Conservation (phyloP, 2,113 vertebrate species). For the Micronycteris hirsuta region DNA sequence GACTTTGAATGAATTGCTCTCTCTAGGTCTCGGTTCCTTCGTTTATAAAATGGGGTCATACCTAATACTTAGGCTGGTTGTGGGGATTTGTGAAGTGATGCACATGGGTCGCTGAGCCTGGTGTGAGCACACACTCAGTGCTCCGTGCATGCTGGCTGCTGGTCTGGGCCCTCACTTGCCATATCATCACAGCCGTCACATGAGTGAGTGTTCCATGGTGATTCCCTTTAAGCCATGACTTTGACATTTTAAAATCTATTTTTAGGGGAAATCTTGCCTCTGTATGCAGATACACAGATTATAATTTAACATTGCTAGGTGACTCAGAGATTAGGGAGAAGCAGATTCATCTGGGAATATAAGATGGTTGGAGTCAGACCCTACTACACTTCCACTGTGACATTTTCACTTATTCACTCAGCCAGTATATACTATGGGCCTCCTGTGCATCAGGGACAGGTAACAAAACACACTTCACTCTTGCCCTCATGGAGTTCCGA, state of each 20-base stretch:
- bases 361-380: background rate
- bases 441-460: background rate
- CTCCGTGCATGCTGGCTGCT: background rate
- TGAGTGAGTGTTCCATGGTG: background rate
- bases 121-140: background rate
- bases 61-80: background rate
- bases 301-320: background rate
- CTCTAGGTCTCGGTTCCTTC: background rate
- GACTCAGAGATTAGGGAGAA: background rate
- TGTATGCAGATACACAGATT: background rate
- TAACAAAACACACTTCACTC: background rate
- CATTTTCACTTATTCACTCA: background rate
- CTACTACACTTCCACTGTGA: background rate
- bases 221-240: background rate
- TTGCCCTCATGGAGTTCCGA: background rate
- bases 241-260: background rate
- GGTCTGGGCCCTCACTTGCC: background rate
- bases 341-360: background rate
- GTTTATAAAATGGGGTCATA: background rate
- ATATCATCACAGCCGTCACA: background rate
- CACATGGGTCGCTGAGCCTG: background rate
- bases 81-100: background rate
- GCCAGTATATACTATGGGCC: background rate
- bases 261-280: background rate
- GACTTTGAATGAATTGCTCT: background rate